Evolutionary conservation across 2,888 invertebrate genomes (phyloP).

Genomic region (Protophormia terraenovae): DNA sequence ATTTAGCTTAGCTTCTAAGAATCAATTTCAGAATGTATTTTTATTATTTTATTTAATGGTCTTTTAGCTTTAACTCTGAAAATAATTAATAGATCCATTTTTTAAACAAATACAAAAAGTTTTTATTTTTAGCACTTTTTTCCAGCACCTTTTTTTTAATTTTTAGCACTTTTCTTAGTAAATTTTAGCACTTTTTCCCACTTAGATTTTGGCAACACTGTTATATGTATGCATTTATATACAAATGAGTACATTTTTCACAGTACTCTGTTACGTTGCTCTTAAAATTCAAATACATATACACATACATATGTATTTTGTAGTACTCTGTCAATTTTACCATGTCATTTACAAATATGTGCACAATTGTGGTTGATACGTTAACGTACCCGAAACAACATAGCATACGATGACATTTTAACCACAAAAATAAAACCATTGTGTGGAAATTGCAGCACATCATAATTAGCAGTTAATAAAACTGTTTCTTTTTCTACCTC

Average conservation of each 20-base stretch:
- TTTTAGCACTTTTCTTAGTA: too few species aligned
- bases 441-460: conserved; percentile 18
- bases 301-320: not conserved
- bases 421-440: conserved; percentile 48
- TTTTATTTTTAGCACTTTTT: too few species aligned
- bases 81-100: too few species aligned
- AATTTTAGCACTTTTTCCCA: too few species aligned
- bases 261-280: not conserved
- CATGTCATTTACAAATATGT: conserved; percentile 45
- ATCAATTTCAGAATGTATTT: too few species aligned
- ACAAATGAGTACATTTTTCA: not conserved
- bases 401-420: conserved; percentile 8
- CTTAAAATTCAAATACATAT: not conserved
- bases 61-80: too few species aligned
- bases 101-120: too few species aligned
- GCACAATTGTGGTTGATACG: conserved; percentile 25
- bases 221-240: too few species aligned
- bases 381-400: conserved; percentile 3
- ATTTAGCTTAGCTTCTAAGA: too few species aligned
- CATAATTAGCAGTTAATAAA: conserved; percentile 50
- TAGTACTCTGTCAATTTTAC: conserved; percentile 46
- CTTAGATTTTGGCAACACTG: too few species aligned
- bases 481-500: not conserved
- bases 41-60: too few species aligned
- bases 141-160: too few species aligned